phyloP scores from a whole-genome alignment of 1,140 invertebrate species.

The Drosophila melanica region DNA sequence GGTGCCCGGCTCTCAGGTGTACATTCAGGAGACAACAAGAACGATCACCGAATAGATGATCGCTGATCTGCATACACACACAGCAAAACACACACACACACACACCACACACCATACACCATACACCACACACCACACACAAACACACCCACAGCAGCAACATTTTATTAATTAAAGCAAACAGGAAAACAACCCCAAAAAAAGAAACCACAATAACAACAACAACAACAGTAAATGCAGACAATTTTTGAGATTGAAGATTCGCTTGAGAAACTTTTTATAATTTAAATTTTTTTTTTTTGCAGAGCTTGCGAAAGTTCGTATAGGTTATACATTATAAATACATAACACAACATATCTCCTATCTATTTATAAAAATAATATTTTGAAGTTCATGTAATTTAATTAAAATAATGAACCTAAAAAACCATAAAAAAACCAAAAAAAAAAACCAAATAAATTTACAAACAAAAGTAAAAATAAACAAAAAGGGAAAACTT shows the following conservation, averaged over 20 bases:
- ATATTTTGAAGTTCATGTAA: conserved; percentile 83
- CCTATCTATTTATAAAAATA: conserved; percentile 80
- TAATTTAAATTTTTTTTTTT: conserved; percentile 79
- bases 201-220: neutral
- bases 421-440: conserved; percentile 62
- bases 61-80: conserved; percentile 49
- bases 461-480: conserved; percentile 32
- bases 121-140: conserved; percentile 15
- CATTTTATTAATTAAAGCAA: conserved; percentile 41
- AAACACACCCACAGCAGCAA: conserved; percentile 20
- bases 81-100: conserved; percentile 11
- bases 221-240: conserved; percentile 22
- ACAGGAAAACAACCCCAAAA: neutral
- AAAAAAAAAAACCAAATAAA: conserved; percentile 44
- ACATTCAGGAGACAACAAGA: conserved; percentile 89
- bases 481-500: conserved; percentile 22
- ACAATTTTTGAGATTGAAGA: conserved; percentile 35
- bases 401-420: conserved; percentile 83
- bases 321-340: conserved; percentile 78
- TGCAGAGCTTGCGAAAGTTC: conserved; percentile 66
- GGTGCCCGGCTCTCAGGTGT: conserved; percentile 93
- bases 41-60: conserved; percentile 83
- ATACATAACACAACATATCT: conserved; percentile 79
- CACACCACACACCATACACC: conserved; percentile 15
- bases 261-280: conserved; percentile 68